Percentiles rank a stretch among this genome's conserved stretches.
phyloP scores from a whole-genome alignment of 2,797 vertebrate genomes.

The Anguilla megastoma region DNA sequence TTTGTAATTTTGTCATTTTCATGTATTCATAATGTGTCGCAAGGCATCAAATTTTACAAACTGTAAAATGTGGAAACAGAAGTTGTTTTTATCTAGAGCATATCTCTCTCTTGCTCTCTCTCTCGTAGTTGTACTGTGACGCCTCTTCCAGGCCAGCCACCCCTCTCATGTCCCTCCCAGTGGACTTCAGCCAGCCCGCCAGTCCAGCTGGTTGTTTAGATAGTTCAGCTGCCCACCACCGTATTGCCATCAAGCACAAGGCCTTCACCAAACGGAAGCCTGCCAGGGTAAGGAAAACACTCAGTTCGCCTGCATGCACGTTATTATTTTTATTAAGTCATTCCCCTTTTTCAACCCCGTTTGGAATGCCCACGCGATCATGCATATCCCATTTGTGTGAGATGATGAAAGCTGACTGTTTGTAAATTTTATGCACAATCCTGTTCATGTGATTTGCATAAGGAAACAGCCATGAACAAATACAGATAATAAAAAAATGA shows the following conservation, averaged over 20 bases:
- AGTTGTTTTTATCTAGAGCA: not conserved
- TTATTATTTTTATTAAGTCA: too few species aligned
- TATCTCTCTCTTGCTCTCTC: not conserved
- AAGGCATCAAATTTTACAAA: not conserved
- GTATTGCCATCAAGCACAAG: constrained; percentile 79
- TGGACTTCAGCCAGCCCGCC: constrained; percentile 78
- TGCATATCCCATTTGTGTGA: too few species aligned
- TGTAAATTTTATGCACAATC: too few species aligned
- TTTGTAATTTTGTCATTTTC: too few species aligned
- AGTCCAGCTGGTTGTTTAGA: constrained; percentile 78
- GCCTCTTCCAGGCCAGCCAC: constrained; percentile 66
- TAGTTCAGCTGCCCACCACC: constrained; percentile 84
- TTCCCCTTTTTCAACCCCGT: too few species aligned
- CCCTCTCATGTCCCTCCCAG: constrained; percentile 65
- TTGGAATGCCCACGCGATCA: too few species aligned
- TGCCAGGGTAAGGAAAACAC: constrained; percentile 54
- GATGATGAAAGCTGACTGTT: too few species aligned
- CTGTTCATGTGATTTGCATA: too few species aligned
- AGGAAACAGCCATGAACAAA: too few species aligned
- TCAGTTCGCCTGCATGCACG: too few species aligned
- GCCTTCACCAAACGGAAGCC: constrained; percentile 67
- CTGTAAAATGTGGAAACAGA: constrained; percentile 9
- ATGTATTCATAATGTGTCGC: not conserved
- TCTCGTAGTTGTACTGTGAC: constrained; percentile 63
- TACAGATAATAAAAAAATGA: too few species aligned